Conservation (phyloP, 2,113 vertebrate genomes). For the Eretmochelys imbricata region DNA sequence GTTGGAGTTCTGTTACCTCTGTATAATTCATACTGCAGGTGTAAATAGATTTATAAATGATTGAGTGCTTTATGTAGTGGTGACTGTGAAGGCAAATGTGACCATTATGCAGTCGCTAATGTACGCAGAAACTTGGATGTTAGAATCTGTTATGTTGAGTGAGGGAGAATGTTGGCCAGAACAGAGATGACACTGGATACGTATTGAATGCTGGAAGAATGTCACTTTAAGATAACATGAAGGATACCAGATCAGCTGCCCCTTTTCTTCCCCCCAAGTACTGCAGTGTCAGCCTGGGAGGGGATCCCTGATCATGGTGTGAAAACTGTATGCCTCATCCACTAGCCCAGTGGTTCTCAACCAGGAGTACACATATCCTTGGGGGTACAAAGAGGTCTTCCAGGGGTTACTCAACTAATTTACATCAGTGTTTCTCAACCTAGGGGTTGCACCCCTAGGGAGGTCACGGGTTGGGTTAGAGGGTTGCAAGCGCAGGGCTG, state of each 20-base stretch:
- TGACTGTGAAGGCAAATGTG: background rate
- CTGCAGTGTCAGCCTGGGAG: background rate
- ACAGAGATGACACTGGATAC: background rate
- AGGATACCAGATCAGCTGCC: background rate
- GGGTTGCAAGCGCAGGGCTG: too few species aligned
- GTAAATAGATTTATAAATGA: slow-evolving; percentile 44
- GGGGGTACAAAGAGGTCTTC: too few species aligned
- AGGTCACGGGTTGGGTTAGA: too few species aligned
- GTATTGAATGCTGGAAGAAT: background rate
- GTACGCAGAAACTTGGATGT: background rate
- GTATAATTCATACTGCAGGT: background rate
- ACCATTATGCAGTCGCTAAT: background rate
- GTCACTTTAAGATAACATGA: background rate
- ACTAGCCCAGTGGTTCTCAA: background rate
- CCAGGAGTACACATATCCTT: too few species aligned
- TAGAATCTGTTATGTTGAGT: slow-evolving; percentile 32
- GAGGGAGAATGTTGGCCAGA: slow-evolving; percentile 24
- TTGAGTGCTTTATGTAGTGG: slow-evolving; percentile 5
- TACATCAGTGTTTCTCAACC: too few species aligned
- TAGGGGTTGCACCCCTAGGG: too few species aligned
- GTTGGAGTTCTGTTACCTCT: background rate
- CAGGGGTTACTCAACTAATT: too few species aligned
- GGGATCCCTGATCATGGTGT: background rate
- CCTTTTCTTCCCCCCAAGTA: background rate
- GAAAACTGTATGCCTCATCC: background rate